Base-by-base conservation (phyloP, 1,140 invertebrate genomes). In the Ceratina japonica region DNA sequence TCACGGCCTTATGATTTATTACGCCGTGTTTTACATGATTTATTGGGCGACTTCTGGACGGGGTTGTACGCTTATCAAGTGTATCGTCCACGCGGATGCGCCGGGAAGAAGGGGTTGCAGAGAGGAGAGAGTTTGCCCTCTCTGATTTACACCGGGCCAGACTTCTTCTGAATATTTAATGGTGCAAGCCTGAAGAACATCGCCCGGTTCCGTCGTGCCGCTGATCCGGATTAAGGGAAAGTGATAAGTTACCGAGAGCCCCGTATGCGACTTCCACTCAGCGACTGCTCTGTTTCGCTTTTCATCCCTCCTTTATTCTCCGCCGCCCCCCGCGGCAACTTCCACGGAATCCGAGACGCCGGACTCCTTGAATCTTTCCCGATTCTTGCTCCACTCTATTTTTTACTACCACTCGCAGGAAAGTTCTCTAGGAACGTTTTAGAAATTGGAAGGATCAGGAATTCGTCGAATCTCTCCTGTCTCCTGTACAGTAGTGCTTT, bases 211-310 rank as follows among this genome's bases (percentile, higher is more conserved):
- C 75, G 77, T 78, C 73, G 85, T 83, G 77, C 83, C 80, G 82
- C 87, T 88, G 86, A 88, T 87, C 87, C 87, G 87, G 87, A 88
- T 88, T 88, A 88, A 88, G 86, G 85, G 85, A 88, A 88, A 88
- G 87, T 88, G 87, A 88, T 88, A 88, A 88, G 87, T 88, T 88
- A 82, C 81, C 80, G 37, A 0, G 64, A 85, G 75, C 75, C 75
- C 75, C 63, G 84, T 79, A 80, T 74, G 71, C 83, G 86, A 87
- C 86, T 86, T 87, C 79, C 85, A 82, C 72, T 62, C 62, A 51
- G 44, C 68, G 68, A 58, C 79, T 76, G 70, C 52, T 18, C 80
- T 84, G 82, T 85, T 81, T 80, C 79, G 58, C 54, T 63, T 70
- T 76, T 56, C 65, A 3, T 63, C 56, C 72, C 31, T 37, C 56